phyloP scores from a whole-genome alignment of 2,113 vertebrate species.

The Dipodomys spectabilis region DNA sequence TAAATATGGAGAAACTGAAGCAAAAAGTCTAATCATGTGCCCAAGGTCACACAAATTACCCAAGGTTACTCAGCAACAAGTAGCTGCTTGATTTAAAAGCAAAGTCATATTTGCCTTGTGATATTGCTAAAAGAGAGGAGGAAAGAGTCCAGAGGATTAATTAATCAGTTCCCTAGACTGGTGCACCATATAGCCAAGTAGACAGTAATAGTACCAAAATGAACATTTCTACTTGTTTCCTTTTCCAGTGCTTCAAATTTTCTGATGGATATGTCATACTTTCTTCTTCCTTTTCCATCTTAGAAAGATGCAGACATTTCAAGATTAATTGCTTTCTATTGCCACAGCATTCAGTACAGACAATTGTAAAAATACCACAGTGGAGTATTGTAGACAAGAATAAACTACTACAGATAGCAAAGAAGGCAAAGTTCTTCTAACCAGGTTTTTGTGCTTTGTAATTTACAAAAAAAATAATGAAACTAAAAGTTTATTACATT shows the following conservation, averaged over 20 bases:
- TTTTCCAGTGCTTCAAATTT: not conserved
- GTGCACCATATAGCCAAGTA: not conserved
- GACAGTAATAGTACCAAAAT: not conserved
- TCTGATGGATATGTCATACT: not conserved
- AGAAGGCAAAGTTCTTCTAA: not conserved
- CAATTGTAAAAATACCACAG: conserved; percentile 11
- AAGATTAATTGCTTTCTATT: conserved; percentile 27
- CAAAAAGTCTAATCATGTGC: not conserved
- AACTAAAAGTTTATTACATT: conserved; percentile 37
- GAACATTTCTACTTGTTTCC: conserved; percentile 12
- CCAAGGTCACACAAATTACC: not conserved
- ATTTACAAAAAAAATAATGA: conserved; percentile 49
- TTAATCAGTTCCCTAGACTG: not conserved
- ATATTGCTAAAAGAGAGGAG: not conserved
- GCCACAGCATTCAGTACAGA: not conserved
- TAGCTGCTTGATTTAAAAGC: not conserved
- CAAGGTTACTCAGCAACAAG: conserved; percentile 15
- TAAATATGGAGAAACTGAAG: conserved; percentile 46
- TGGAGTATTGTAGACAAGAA: not conserved
- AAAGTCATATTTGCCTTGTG: not conserved
- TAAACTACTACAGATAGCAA: conserved; percentile 19
- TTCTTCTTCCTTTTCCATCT: conserved; percentile 1
- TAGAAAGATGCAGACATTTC: conserved; percentile 47
- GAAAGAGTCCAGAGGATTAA: not conserved
- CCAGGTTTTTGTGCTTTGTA: not conserved